These are phyloP conservation scores for Muscidifurax raptorellus DNA, from an alignment of 1,140 invertebrate genomes.

Conservation along the genomic window DNA sequence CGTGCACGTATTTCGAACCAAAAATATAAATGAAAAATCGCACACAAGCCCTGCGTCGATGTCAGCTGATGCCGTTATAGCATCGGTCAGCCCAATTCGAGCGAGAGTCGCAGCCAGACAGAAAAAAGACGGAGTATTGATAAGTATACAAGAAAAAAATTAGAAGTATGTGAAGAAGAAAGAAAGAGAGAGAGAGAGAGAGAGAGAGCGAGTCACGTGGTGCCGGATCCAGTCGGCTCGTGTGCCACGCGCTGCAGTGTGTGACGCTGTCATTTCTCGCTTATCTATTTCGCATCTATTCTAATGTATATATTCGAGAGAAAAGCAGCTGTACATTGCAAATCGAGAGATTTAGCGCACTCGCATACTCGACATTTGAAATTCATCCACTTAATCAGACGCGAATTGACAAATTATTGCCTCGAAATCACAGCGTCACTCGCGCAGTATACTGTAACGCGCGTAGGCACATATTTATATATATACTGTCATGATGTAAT, in stretches of 20 bases:
- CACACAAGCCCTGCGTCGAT: no score
- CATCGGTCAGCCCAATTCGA: conserved; percentile 15
- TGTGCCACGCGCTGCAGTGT: conserved; percentile 53
- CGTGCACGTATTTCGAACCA: background rate
- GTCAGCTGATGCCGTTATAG: background rate
- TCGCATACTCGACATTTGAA: conserved; percentile 33
- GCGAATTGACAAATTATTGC: conserved; percentile 39
- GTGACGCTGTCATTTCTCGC: conserved; percentile 53
- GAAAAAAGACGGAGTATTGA: background rate
- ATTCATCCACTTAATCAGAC: conserved; percentile 35
- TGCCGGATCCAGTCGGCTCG: conserved; percentile 20
- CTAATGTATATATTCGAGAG: background rate
- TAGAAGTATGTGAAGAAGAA: background rate
- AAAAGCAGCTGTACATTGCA: background rate
- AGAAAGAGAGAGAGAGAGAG: conserved; percentile 7
- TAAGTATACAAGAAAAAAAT: conserved; percentile 8
- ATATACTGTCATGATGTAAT: background rate
- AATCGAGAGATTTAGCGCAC: background rate
- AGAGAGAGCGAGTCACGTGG: conserved; percentile 8
- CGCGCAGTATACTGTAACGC: background rate
- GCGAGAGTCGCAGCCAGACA: conserved; percentile 9
- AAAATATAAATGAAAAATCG: no score
- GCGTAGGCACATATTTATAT: background rate
- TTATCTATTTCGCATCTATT: conserved; percentile 3
- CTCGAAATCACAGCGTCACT: conserved; percentile 61